These are phyloP conservation scores for Zaprionus obscuricornis DNA, from an alignment of 2,888 invertebrate genomes.

Conservation along the genomic window DNA sequence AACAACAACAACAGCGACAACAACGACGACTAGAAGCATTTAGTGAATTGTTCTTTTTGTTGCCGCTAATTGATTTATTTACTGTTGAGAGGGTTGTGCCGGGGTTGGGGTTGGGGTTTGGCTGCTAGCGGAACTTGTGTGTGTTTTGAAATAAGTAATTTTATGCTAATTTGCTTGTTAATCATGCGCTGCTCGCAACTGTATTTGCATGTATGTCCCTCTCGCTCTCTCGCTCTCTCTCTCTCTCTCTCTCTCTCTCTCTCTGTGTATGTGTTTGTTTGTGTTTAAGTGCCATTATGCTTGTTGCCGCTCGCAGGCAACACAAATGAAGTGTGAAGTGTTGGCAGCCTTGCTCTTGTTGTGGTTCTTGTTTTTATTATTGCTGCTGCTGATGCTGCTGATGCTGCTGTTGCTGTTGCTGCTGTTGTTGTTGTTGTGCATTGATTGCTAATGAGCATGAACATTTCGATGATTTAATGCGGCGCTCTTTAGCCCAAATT, in stretches of 20 bases:
- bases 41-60: conserved; percentile 38
- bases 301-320: conserved; percentile 33
- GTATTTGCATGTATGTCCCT: conserved; percentile 6
- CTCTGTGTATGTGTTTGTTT: conserved; percentile 13
- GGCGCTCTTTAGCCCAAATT: conserved; percentile 25
- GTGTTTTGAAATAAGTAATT: conserved; percentile 70
- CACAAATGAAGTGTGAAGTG: conserved; percentile 73
- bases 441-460: conserved; percentile 78
- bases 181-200: conserved; percentile 54
- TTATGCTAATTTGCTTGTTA: conserved; percentile 76
- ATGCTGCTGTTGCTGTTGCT: conserved; percentile 18
- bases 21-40: conserved; percentile 13
- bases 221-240: too few relatives aligned
- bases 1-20: neutral
- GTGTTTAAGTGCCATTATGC: conserved; percentile 40
- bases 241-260: too few relatives aligned
- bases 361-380: conserved; percentile 15
- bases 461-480: conserved; percentile 74
- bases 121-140: too few relatives aligned
- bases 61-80: conserved; percentile 71
- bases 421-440: conserved; percentile 57
- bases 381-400: neutral
- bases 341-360: conserved; percentile 51
- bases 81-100: conserved; percentile 34
- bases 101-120: neutral